These are phyloP conservation scores for Lepidurus apus DNA, from an alignment of 1,140 invertebrate genomes.

Conservation along the genomic window DNA sequence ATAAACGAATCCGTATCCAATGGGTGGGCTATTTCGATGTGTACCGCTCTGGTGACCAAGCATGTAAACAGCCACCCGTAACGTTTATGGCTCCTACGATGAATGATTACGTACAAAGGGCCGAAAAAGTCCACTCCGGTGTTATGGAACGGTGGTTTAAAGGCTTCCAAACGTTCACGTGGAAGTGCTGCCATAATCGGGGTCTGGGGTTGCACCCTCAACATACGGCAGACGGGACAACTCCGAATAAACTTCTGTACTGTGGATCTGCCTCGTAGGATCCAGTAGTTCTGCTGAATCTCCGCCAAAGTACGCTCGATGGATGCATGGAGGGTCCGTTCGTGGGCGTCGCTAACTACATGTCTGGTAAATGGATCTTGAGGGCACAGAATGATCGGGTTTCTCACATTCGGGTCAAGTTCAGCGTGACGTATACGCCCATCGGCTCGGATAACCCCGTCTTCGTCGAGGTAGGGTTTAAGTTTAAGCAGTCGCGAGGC, in stretches of 20 bases:
- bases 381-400: neutral
- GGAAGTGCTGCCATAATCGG: too few relatives aligned
- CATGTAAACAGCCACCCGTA: constrained; percentile 17
- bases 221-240: too few relatives aligned
- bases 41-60: constrained; percentile 20
- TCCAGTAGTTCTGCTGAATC: neutral
- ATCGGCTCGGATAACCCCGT: neutral
- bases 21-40: constrained; percentile 1
- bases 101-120: neutral
- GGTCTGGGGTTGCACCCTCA: too few relatives aligned
- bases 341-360: neutral
- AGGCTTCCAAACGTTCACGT: too few relatives aligned
- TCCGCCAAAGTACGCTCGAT: neutral
- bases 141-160: constrained; percentile 13
- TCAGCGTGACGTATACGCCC: neutral
- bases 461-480: neutral
- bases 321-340: neutral
- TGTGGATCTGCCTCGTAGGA: neutral
- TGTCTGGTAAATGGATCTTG: neutral
- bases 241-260: too few relatives aligned
- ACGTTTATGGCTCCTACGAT: constrained; percentile 17
- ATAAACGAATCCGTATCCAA: constrained; percentile 38
- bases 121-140: constrained; percentile 22
- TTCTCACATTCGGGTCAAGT: neutral
- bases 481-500: neutral